phyloP scores from a whole-genome alignment of 2,888 invertebrate species.

The Himalopsyche tibetana region DNA sequence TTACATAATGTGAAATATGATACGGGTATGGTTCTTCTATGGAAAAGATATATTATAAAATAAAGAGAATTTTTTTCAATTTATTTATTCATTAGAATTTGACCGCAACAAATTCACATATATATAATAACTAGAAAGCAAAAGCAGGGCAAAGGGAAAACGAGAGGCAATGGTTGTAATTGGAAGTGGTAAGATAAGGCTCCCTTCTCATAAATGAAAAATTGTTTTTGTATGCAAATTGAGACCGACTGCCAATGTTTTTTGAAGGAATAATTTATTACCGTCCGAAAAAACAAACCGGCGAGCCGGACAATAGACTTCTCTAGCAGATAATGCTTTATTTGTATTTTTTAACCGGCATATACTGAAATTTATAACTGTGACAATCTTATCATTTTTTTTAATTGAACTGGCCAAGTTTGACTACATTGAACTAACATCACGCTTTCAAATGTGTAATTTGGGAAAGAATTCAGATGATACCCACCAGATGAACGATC shows the following conservation, averaged over 20 bases:
- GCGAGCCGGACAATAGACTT: constrained; percentile 3
- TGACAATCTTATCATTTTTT: too few species aligned
- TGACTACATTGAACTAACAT: too few species aligned
- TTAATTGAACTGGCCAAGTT: too few species aligned
- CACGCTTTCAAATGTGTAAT: too few species aligned
- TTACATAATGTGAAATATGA: too few species aligned
- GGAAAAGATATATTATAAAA: too few species aligned
- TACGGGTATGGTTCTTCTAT: too few species aligned
- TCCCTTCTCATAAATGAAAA: constrained; percentile 47
- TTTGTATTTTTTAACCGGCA: background rate
- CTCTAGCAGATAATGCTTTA: background rate
- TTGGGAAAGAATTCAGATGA: too few species aligned
- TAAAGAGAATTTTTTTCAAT: too few species aligned
- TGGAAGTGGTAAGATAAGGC: constrained; percentile 45
- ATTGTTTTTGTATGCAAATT: constrained; percentile 54
- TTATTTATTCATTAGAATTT: too few species aligned
- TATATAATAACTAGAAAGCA: background rate
- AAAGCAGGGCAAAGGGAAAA: background rate
- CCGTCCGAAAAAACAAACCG: constrained; percentile 43
- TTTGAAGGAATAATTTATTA: constrained; percentile 32
- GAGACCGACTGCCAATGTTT: constrained; percentile 37
- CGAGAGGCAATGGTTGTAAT: constrained; percentile 42
- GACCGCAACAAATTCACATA: too few species aligned
- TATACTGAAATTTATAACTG: background rate
- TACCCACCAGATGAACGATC: too few species aligned